Percentiles rank a stretch among this genome's conserved stretches.
Evolutionary conservation across 2,113 vertebrate species (phyloP).

Genomic region (Boulengeromyrus knoepffleri): DNA sequence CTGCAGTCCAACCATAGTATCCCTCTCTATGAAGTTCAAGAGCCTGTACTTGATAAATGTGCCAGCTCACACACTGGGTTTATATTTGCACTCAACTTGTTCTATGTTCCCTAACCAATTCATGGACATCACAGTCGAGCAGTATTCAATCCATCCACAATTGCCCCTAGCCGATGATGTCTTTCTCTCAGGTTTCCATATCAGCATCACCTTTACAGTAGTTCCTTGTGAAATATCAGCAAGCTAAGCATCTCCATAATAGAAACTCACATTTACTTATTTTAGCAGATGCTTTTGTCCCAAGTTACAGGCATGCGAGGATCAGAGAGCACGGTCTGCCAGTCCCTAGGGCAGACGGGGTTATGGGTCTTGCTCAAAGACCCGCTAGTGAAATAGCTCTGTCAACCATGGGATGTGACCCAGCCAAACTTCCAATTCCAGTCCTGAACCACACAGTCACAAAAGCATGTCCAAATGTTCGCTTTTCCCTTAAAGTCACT

Average conservation of each 20-base stretch:
- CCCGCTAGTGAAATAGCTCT: not conserved
- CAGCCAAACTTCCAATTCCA: not conserved
- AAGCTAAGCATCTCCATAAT: not conserved
- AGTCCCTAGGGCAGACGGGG: not conserved
- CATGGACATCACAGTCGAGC: not conserved
- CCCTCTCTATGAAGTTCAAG: not conserved
- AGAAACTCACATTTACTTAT: not conserved
- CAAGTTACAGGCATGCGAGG: not conserved
- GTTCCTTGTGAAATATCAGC: not conserved
- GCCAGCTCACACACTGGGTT: not conserved
- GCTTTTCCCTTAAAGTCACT: not conserved
- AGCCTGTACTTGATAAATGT: not conserved
- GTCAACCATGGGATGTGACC: not conserved
- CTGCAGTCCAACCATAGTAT: not conserved
- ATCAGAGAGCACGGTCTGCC: not conserved
- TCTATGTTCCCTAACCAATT: not conserved
- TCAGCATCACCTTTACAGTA: not conserved
- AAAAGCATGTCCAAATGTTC: not conserved
- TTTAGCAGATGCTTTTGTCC: not conserved
- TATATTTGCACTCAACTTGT: not conserved
- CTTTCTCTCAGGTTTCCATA: not conserved
- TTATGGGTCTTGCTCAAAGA: not conserved
- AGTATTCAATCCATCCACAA: not conserved
- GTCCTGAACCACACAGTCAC: not conserved
- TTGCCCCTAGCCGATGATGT: not conserved